Evolutionary conservation across 2,797 vertebrate genomes (phyloP).

Genomic region (Poeciliopsis turneri): DNA sequence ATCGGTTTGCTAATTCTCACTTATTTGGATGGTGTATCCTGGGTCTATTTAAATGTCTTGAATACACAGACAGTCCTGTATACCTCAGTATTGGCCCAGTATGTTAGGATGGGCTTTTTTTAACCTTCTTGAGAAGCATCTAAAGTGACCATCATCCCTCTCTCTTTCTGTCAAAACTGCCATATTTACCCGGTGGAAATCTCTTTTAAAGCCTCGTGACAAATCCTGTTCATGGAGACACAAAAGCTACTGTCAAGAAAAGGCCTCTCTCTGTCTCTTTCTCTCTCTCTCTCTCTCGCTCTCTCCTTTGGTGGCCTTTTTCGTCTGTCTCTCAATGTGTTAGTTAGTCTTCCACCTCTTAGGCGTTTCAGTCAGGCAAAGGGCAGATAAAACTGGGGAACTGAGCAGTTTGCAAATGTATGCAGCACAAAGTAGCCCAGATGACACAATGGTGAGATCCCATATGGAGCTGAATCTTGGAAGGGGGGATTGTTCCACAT

Average conservation of each 20-base stretch:
- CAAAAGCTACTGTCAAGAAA: conserved; percentile 81
- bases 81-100: conserved; percentile 50
- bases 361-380: conserved; percentile 76
- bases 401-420: conserved; percentile 65
- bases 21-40: conserved; percentile 67
- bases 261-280: conserved; percentile 66
- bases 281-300: conserved; percentile 34
- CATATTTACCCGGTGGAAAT: conserved; percentile 81
- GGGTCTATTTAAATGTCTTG: conserved; percentile 72
- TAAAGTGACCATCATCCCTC: conserved; percentile 78
- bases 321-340: conserved; percentile 65
- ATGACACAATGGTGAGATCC: conserved; percentile 78
- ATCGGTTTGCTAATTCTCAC: conserved; percentile 79
- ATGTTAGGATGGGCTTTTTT: conserved; percentile 50
- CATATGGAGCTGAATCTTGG: conserved; percentile 74
- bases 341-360: conserved; percentile 80
- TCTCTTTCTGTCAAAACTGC: conserved; percentile 78
- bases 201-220: conserved; percentile 82
- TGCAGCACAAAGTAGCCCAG: conserved; percentile 69
- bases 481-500: conserved; percentile 82
- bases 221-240: conserved; percentile 82
- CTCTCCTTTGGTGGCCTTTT: conserved; percentile 46
- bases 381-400: conserved; percentile 75
- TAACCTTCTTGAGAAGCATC: conserved; percentile 64
- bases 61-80: conserved; percentile 64